Evolutionary conservation across 1,140 invertebrate genomes (phyloP).

Genomic region (Tetramorium simillimum): DNA sequence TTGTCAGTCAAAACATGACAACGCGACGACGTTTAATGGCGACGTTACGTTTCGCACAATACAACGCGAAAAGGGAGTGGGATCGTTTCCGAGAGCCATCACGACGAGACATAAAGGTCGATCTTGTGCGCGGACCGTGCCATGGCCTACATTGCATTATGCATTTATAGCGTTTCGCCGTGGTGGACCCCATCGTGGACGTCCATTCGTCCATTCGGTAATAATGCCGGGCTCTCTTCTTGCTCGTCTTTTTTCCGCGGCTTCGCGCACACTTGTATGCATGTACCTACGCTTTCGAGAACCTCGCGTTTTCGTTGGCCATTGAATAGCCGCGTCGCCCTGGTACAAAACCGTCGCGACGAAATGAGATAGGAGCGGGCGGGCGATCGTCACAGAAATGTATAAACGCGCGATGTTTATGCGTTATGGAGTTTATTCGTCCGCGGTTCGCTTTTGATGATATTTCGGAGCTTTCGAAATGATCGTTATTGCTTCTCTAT

Average conservation of each 20-base stretch:
- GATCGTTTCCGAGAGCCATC: conserved; percentile 39
- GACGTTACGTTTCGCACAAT: conserved; percentile 8
- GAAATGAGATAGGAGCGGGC: neutral
- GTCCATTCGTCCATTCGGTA: neutral
- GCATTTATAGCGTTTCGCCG: conserved; percentile 21
- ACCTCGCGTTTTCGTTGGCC: conserved; percentile 9
- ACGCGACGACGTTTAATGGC: neutral
- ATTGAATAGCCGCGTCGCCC: conserved; percentile 4
- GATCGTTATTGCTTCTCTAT: neutral
- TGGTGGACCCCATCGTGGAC: neutral
- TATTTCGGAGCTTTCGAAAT: neutral
- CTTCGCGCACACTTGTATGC: neutral
- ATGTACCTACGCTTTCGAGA: conserved; percentile 2
- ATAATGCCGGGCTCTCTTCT: conserved; percentile 10
- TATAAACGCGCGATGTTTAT: neutral
- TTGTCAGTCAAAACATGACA: neutral
- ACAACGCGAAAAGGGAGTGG: conserved; percentile 6
- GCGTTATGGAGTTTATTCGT: neutral
- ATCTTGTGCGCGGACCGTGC: neutral
- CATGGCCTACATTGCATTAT: conserved; percentile 32
- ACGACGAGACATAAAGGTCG: conserved; percentile 36
- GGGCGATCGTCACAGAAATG: neutral
- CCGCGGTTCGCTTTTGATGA: neutral
- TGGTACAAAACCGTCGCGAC: neutral
- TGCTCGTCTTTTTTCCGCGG: conserved; percentile 8